These are phyloP conservation scores for Cydia pomonella DNA, from an alignment of 1,140 invertebrate species.

Conservation along the genomic window DNA sequence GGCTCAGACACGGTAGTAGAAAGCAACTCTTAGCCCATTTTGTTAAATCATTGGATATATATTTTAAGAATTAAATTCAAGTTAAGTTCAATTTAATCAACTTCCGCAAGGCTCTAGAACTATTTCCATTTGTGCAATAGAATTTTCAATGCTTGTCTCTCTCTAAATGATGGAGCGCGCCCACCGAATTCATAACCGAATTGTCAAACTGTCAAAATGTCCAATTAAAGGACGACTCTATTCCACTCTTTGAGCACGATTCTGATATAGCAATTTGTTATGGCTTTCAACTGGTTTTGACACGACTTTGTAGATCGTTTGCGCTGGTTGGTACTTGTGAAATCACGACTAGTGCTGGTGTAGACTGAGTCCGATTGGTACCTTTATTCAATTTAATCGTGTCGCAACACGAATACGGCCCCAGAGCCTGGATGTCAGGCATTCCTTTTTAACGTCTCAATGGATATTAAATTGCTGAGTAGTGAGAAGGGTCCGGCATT, in stretches of 20 bases:
- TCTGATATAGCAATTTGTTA: not conserved
- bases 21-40: too few relatives aligned
- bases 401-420: not conserved
- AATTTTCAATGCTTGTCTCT: not conserved
- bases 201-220: slow-evolving; percentile 2
- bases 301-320: too few relatives aligned
- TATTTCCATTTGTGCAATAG: not conserved
- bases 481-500: not conserved
- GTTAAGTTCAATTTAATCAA: too few relatives aligned
- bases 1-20: too few relatives aligned
- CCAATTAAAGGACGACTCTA: not conserved
- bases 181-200: slow-evolving; percentile 1
- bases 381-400: not conserved
- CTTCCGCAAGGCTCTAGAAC: not conserved
- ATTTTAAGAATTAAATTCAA: not conserved
- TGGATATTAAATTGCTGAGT: slow-evolving; percentile 3
- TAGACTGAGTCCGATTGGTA: not conserved
- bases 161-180: not conserved
- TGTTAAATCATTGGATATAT: too few relatives aligned
- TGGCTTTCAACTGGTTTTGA: not conserved
- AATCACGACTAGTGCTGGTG: not conserved
- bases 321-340: too few relatives aligned
- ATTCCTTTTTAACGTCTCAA: slow-evolving; percentile 4
- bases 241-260: not conserved
- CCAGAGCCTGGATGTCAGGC: not conserved